Evolutionary conservation across 2,113 vertebrate genomes (phyloP).

Genomic region (Saimiri boliviensis): DNA sequence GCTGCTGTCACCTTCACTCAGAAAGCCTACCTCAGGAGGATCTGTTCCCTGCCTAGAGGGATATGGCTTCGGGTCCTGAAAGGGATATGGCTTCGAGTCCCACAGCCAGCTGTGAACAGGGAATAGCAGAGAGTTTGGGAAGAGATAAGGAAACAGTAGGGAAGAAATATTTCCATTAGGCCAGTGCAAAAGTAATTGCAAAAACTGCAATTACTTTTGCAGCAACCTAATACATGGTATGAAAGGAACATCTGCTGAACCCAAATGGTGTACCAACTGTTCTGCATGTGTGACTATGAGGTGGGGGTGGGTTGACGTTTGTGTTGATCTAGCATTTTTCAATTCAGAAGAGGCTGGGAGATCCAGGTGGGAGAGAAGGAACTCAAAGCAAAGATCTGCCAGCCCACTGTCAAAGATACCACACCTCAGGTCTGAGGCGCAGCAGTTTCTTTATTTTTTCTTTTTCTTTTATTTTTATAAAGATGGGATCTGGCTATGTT

Average conservation of each 20-base stretch:
- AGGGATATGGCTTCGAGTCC: too few relatives aligned
- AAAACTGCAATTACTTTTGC: too few relatives aligned
- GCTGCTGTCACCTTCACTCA: not conserved
- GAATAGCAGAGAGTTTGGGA: not conserved
- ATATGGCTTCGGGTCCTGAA: not conserved
- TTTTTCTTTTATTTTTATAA: not conserved
- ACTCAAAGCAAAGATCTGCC: not conserved
- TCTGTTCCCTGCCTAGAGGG: not conserved
- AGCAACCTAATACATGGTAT: not conserved
- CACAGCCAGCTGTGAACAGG: not conserved
- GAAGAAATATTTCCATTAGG: not conserved
- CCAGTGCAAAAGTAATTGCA: too few relatives aligned
- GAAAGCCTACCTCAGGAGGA: not conserved
- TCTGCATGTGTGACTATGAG: not conserved
- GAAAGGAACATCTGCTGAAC: not conserved
- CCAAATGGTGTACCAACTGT: not conserved
- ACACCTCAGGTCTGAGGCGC: not conserved
- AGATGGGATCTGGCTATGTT: too few relatives aligned
- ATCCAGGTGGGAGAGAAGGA: not conserved
- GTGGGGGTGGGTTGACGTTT: not conserved
- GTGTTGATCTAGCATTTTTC: not conserved
- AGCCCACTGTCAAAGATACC: not conserved
- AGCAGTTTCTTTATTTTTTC: not conserved
- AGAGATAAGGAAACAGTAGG: not conserved
- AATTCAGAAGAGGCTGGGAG: slow-evolving; percentile 1